Conservation (phyloP, 2,888 invertebrate genomes). For the Hirtodrosophila histrioides region DNA sequence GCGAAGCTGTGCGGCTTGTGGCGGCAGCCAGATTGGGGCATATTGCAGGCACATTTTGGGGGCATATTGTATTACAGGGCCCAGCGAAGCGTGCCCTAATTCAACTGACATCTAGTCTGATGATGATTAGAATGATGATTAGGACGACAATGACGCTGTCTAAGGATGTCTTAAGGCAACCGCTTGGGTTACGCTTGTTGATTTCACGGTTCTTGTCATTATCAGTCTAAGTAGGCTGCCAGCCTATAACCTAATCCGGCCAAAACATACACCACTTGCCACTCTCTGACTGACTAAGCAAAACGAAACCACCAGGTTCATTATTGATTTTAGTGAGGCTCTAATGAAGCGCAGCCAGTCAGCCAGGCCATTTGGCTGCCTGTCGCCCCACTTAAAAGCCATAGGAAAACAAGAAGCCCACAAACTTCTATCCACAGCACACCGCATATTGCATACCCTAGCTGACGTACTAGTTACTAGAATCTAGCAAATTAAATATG, state of each 20-base stretch:
- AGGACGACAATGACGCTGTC: conserved; percentile 10
- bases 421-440: no score
- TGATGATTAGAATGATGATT: conserved; percentile 2
- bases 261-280: background rate
- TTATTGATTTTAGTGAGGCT: conserved; percentile 51
- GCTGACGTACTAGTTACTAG: no score
- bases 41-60: background rate
- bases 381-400: background rate
- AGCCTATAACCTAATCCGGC: conserved; percentile 6
- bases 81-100: conserved; percentile 5
- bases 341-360: conserved; percentile 38
- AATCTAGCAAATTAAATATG: no score
- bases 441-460: background rate
- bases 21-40: background rate
- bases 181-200: conserved; percentile 20
- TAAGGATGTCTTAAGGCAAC: conserved; percentile 1
- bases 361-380: background rate
- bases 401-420: background rate
- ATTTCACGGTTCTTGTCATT: conserved; percentile 18
- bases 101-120: background rate
- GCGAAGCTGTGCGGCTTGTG: background rate
- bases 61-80: conserved; percentile 5
- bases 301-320: conserved; percentile 33
- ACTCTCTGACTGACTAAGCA: conserved; percentile 50
- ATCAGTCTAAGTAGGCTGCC: conserved; percentile 9